These are phyloP conservation scores for Temnothorax curvispinosus DNA, from an alignment of 1,140 invertebrate genomes.

Conservation along the genomic window DNA sequence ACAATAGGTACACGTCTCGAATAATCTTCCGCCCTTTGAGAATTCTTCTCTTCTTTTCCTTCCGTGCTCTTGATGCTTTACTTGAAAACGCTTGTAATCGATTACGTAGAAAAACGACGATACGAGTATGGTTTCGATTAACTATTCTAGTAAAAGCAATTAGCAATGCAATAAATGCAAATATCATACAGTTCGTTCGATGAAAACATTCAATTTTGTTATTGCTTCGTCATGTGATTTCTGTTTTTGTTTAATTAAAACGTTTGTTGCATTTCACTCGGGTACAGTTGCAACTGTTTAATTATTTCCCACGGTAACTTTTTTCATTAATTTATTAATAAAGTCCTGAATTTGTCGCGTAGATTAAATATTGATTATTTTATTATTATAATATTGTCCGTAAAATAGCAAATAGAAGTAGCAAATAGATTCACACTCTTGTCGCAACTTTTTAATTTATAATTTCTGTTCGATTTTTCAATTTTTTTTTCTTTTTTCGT, in stretches of 20 bases:
- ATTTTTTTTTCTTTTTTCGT: slow-evolving; percentile 28
- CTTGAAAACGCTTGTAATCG: neutral
- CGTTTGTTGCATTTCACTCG: neutral
- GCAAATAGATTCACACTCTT: neutral
- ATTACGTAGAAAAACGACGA: neutral
- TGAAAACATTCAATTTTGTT: neutral
- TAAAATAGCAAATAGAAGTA: neutral
- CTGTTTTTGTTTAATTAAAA: slow-evolving; percentile 4
- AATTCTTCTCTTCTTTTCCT: neutral
- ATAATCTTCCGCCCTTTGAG: neutral
- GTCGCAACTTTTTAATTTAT: neutral
- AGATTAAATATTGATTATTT: neutral
- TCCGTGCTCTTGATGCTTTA: neutral
- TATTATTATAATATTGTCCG: neutral
- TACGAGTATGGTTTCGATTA: slow-evolving; percentile 9
- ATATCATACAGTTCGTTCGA: neutral
- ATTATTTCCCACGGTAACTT: neutral
- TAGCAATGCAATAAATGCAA: neutral
- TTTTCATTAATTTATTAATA: neutral
- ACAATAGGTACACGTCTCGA: neutral
- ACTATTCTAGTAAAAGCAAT: slow-evolving; percentile 12
- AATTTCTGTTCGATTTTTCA: slow-evolving; percentile 8
- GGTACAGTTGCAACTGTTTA: neutral
- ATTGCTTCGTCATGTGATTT: neutral
- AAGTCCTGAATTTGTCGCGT: neutral